Evolutionary conservation across 2,113 vertebrate genomes (phyloP).

Genomic region (Rynchops niger): DNA sequence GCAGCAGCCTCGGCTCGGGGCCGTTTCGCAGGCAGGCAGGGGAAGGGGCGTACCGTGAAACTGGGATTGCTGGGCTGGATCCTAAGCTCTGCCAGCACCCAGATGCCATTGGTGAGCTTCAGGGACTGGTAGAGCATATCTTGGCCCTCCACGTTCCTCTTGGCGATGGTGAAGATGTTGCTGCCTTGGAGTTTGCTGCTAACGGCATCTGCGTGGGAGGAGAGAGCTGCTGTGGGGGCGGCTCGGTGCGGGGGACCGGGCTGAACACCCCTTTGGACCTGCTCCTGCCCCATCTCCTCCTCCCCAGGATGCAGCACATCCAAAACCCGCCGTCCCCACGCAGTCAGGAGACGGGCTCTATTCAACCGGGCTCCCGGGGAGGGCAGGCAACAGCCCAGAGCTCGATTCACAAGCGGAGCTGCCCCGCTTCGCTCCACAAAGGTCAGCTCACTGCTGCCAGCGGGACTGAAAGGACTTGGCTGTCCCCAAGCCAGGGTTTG

Average conservation of each 20-base stretch:
- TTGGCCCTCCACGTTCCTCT: conserved; percentile 92
- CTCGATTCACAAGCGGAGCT: neutral
- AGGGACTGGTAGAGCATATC: conserved; percentile 99
- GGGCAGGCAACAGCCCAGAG: neutral
- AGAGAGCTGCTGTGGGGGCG: neutral
- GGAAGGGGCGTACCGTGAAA: conserved; percentile 79
- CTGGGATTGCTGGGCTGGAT: conserved; percentile 86
- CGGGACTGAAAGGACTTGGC: neutral
- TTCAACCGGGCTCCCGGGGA: neutral
- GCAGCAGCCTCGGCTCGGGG: neutral
- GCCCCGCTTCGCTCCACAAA: accelerated
- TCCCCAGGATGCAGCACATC: neutral
- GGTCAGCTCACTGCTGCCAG: neutral
- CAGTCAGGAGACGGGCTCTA: neutral
- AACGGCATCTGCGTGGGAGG: conserved; percentile 75
- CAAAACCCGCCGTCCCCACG: accelerated
- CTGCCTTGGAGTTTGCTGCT: conserved; percentile 91
- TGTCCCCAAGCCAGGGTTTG: neutral
- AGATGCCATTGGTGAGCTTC: conserved; percentile 94
- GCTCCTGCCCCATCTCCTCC: neutral
- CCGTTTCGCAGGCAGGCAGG: neutral
- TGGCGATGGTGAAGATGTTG: conserved; percentile 95
- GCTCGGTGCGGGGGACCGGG: neutral
- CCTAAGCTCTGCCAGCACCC: conserved; percentile 91
- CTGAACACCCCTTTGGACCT: neutral